Percentiles rank a stretch among this genome's conserved stretches.
These are phyloP conservation scores for Thalassoma bifasciatum DNA, from an alignment of 2,113 vertebrate genomes.

Conservation along the genomic window DNA sequence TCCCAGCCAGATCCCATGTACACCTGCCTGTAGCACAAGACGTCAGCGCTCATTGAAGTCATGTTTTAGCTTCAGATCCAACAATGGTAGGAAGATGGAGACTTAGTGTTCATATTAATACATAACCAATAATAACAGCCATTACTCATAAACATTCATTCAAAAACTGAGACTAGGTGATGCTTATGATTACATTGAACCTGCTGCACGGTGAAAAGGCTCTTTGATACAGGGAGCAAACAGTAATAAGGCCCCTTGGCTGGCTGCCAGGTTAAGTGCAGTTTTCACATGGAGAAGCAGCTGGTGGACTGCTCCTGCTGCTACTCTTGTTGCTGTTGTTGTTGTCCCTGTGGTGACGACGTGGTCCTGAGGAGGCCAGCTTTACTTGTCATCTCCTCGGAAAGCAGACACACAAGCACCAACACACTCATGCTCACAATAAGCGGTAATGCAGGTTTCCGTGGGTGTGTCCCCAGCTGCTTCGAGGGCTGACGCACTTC, in stretches of 20 bases:
- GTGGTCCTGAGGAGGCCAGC: conserved; percentile 48
- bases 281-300: conserved; percentile 45
- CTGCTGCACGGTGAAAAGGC: neutral
- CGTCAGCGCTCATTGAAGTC: no score
- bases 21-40: no score
- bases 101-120: no score
- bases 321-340: conserved; percentile 44
- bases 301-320: conserved; percentile 24
- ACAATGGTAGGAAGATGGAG: no score
- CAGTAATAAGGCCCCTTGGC: neutral
- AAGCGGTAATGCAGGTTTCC: conserved; percentile 53
- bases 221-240: neutral
- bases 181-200: neutral
- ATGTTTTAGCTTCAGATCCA: no score
- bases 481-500: conserved; percentile 73
- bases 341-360: conserved; percentile 52
- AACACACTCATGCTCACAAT: conserved; percentile 43
- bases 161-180: no score
- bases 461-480: conserved; percentile 75
- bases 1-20: no score
- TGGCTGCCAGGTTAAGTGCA: conserved; percentile 4
- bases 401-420: conserved; percentile 38
- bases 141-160: no score
- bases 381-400: conserved; percentile 47
- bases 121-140: no score